A percentile compares a stretch with the other conserved stretches of the same genome.
Conservation (phyloP, 2,888 invertebrate genomes). For the Eupithecia vulgata region DNA sequence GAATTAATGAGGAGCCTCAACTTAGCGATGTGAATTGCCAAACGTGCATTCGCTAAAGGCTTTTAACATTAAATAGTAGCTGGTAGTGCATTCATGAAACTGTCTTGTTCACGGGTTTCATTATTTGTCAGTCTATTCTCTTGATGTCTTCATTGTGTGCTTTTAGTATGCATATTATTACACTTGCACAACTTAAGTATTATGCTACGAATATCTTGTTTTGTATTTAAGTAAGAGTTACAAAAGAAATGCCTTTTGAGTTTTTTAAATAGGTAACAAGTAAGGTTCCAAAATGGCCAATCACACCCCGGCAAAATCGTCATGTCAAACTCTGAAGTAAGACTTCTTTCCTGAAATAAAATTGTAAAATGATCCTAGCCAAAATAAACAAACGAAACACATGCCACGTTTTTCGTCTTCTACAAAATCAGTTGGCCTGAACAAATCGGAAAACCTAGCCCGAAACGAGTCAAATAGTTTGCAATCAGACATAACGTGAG, state of each 20-base stretch:
- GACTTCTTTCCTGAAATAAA: no score
- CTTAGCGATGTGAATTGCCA: constrained; percentile 45
- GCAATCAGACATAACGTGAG: constrained; percentile 64
- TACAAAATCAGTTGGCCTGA: not conserved
- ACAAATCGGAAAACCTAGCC: constrained; percentile 18
- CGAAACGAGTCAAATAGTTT: constrained; percentile 41
- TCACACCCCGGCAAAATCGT: not conserved
- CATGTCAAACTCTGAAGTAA: no score
- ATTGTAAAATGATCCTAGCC: not conserved
- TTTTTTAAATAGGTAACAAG: not conserved
- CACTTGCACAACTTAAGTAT: constrained; percentile 16
- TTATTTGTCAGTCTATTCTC: constrained; percentile 35
- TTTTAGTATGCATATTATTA: constrained; percentile 19
- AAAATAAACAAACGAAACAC: not conserved
- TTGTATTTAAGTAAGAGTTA: constrained; percentile 5
- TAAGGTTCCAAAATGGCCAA: not conserved
- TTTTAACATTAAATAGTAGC: constrained; percentile 27
- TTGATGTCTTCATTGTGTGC: constrained; percentile 32
- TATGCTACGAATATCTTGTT: constrained; percentile 12
- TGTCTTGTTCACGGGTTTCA: constrained; percentile 33
- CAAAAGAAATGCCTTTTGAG: not conserved
- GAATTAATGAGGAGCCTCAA: constrained; percentile 52
- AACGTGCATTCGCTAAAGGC: constrained; percentile 42
- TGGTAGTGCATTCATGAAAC: constrained; percentile 31
- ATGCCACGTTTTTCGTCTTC: not conserved